These are phyloP conservation scores for Trachelipus rathkii DNA, from an alignment of 1,140 invertebrate genomes.

Conservation along the genomic window DNA sequence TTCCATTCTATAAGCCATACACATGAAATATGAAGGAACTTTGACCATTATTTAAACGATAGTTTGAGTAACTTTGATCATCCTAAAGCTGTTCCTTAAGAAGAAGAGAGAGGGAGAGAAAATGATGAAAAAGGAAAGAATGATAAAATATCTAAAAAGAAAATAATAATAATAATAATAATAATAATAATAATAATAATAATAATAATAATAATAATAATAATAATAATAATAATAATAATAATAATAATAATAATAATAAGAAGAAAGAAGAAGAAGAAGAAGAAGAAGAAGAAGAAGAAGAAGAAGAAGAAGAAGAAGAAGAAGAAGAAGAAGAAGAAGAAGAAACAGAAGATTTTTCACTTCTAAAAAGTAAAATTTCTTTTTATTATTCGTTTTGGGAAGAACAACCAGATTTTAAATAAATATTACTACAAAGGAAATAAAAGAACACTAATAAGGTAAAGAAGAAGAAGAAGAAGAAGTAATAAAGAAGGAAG, in stretches of 20 bases:
- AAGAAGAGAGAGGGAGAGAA: background rate
- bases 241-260: too few species aligned
- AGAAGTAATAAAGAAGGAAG: too few species aligned
- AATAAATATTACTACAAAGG: too few species aligned
- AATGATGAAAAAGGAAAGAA: background rate
- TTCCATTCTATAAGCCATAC: conserved; percentile 42
- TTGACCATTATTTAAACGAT: conserved; percentile 43
- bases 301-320: background rate
- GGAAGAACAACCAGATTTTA: too few species aligned
- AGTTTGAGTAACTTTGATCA: conserved; percentile 40
- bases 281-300: background rate
- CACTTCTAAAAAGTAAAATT: too few species aligned
- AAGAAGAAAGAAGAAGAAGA: background rate
- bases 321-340: too few species aligned
- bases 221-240: too few species aligned
- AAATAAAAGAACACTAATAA: too few species aligned
- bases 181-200: background rate
- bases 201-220: too few species aligned
- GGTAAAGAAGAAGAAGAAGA: too few species aligned
- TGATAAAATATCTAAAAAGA: background rate
- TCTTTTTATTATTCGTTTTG: too few species aligned
- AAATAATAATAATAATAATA: background rate
- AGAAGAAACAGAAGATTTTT: too few species aligned
- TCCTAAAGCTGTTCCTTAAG: conserved; percentile 15
- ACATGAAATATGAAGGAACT: conserved; percentile 42